Percentiles rank a stretch among this genome's conserved stretches.
Evolutionary conservation across 2,797 vertebrate species (phyloP).

Genomic region (Potorous gilbertii): DNA sequence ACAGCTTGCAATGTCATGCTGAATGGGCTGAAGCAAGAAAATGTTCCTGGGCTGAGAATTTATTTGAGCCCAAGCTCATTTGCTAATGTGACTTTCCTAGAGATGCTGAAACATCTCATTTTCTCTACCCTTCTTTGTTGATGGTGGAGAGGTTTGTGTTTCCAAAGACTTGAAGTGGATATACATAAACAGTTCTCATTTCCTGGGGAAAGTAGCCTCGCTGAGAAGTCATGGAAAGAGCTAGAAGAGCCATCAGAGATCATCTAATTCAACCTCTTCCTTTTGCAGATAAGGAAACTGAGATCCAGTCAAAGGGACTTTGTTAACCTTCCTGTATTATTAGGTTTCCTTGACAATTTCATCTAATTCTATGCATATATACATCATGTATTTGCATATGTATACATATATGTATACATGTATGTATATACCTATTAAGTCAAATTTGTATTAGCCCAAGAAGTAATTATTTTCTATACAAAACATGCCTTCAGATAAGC

Average conservation of each 20-base stretch:
- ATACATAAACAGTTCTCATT: neutral
- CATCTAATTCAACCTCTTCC: neutral
- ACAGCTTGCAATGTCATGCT: slow-evolving; percentile 66
- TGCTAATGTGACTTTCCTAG: slow-evolving; percentile 61
- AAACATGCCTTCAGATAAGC: neutral
- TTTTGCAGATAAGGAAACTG: neutral
- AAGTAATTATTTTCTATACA: neutral
- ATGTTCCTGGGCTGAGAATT: slow-evolving; percentile 48
- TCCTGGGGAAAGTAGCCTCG: neutral
- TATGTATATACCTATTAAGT: neutral
- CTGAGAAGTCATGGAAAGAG: neutral
- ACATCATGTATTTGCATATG: neutral
- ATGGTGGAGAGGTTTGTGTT: neutral
- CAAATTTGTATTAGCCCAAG: neutral
- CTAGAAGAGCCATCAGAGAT: neutral
- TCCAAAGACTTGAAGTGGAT: neutral
- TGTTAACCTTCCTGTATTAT: neutral
- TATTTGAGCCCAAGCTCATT: slow-evolving; percentile 51
- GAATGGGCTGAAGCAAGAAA: slow-evolving; percentile 60
- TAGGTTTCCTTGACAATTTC: neutral
- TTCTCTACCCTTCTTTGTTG: neutral
- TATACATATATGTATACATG: no score
- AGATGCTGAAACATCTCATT: slow-evolving; percentile 61
- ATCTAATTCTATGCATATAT: neutral
- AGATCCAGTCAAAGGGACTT: neutral